Base-by-base conservation (phyloP, 2,888 invertebrate species). In the Cynaeus angustus region DNA sequence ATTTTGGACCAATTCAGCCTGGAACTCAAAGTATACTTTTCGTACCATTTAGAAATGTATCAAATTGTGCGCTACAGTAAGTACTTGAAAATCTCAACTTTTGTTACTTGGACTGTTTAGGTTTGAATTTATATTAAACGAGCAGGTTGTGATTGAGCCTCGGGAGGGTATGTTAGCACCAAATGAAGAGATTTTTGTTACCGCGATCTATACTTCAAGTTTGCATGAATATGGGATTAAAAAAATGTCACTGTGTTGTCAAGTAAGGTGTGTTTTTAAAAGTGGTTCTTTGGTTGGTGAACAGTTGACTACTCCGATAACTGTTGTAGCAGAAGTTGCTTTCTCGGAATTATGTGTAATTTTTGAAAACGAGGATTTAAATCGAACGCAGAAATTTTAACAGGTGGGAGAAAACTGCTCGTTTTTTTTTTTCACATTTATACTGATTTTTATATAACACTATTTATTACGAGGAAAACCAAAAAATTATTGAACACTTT, bases 11-110 rank as follows among this genome's bases (percentile, higher is more conserved):
- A 6, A 82, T 83, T 4, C 82, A 85, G 74, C 82, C 85, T 1
- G 80, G 82, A 38, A 85, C 84, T 68, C 78, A 83, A 38, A 79
- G 81, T 46, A 67, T 68, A 1, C 66, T 79, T 26, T 38, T 59
- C 4, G 81, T 86, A 3, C 73, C 76, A 3, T 73, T 87, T 61
- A 80, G 81, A 62, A 88, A 87, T 73, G 72, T 78, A 9, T 84
- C 85, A 1, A 80, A 7, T 26, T 61, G 64, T 41, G 56, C 33
- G 13, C 16, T 70, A 9, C 53, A 53, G 68, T 67, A 68, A 30
- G 50, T 53, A 33, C 2, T 33, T 9, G 3, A 33, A 28, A 33
- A 7, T 33, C 33, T 6, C 33, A 7, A 43, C 13, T 50, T 58
- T 2, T 33, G n/a, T 33, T 6, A 33, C 43, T 10, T 53, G 6